These are phyloP conservation scores for Tylochromis polylepis DNA, from an alignment of 2,113 vertebrate species.

Conservation along the genomic window DNA sequence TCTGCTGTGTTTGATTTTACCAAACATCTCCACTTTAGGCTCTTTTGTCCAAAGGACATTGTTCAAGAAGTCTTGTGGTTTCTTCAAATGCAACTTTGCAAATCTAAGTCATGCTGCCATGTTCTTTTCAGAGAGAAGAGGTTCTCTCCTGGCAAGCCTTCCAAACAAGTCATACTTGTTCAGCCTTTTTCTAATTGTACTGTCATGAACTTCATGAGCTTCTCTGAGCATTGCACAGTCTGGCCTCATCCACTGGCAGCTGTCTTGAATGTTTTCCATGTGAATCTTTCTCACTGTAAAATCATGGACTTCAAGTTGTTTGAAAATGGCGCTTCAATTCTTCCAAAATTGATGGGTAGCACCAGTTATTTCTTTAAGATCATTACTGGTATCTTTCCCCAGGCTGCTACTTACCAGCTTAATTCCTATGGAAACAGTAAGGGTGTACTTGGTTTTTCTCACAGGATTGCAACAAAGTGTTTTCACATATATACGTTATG, in stretches of 20 bases:
- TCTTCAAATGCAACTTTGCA: not conserved
- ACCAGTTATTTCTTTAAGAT: not conserved
- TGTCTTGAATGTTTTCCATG: not conserved
- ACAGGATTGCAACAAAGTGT: not conserved
- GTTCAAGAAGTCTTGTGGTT: not conserved
- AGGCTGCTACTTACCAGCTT: not conserved
- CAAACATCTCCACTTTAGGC: not conserved
- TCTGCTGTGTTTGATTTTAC: not conserved
- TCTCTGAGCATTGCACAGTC: not conserved
- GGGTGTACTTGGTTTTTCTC: not conserved
- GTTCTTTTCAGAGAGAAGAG: not conserved
- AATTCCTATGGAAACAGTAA: not conserved
- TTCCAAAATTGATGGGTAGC: not conserved
- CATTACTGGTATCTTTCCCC: not conserved
- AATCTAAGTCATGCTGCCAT: not conserved
- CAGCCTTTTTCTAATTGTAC: not conserved
- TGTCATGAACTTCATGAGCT: not conserved
- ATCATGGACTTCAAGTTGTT: fast-evolving
- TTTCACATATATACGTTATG: not conserved
- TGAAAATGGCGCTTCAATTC: not conserved
- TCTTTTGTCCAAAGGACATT: not conserved
- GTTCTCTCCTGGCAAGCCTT: not conserved
- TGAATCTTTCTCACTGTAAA: not conserved
- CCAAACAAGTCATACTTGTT: not conserved
- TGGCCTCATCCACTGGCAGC: fast-evolving